Conservation (phyloP, 2,888 invertebrate genomes). For the Rhopalosiphum nymphaeae region DNA sequence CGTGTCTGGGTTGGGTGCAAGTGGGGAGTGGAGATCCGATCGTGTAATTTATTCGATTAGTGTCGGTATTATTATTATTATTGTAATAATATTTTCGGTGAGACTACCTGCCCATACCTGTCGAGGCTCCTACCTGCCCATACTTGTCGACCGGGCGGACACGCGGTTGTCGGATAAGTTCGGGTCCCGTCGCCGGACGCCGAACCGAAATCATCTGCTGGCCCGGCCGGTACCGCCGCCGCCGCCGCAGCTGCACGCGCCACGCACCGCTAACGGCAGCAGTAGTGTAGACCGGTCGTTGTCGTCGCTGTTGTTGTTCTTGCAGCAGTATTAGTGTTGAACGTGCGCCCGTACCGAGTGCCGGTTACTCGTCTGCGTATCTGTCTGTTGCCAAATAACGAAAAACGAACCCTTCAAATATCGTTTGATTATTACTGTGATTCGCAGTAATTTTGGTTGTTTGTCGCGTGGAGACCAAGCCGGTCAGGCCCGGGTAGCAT, state of each 20-base stretch:
- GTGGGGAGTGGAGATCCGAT: not conserved
- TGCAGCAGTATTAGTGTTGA: conserved; percentile 28
- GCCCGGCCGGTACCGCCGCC: conserved; percentile 6
- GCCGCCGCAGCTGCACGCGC: conserved; percentile 44
- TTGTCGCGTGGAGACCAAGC: not conserved
- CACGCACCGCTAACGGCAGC: not conserved
- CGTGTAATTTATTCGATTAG: conserved; percentile 44
- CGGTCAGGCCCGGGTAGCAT: conserved; percentile 12
- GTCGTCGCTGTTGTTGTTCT: not conserved
- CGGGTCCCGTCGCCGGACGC: conserved; percentile 43
- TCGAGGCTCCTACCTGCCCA: not conserved
- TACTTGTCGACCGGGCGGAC: not conserved
- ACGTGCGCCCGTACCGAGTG: conserved; percentile 17
- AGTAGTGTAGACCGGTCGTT: not conserved
- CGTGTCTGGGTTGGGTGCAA: not conserved
- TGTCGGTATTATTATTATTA: conserved; percentile 35
- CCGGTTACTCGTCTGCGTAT: not conserved
- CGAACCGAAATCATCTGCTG: conserved; percentile 50
- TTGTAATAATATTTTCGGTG: not conserved
- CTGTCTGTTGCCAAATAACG: not conserved
- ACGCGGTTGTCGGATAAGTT: not conserved
- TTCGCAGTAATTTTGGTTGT: too few relatives aligned
- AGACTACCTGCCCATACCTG: conserved; percentile 15
- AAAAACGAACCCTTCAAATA: not conserved
- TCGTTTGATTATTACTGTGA: not conserved